Evolutionary conservation across 2,113 vertebrate species (phyloP).

Genomic region (Lanius ludovicianus): DNA sequence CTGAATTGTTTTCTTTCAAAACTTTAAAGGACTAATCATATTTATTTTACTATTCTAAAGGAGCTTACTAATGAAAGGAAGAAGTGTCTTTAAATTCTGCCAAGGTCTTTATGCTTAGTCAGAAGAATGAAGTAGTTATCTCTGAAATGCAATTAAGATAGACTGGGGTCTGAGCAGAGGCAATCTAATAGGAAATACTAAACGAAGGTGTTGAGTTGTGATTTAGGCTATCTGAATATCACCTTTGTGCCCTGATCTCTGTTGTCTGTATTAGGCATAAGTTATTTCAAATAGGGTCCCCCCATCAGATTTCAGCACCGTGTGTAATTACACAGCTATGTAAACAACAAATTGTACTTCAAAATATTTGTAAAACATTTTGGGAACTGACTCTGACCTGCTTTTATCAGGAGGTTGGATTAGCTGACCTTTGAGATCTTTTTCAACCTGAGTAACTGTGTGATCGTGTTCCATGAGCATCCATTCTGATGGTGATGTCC

Average conservation of each 20-base stretch:
- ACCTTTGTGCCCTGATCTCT: background rate
- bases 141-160: background rate
- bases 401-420: background rate
- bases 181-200: background rate
- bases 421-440: background rate
- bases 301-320: background rate
- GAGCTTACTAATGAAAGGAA: background rate
- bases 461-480: background rate
- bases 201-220: background rate
- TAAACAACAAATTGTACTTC: background rate
- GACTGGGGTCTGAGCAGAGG: background rate
- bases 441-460: background rate
- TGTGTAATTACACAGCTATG: background rate
- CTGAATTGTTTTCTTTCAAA: background rate
- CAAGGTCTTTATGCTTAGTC: background rate
- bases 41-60: background rate
- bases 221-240: background rate
- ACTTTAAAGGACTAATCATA: background rate
- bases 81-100: background rate
- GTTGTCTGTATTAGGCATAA: background rate
- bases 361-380: background rate
- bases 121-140: background rate
- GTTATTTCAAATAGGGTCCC: background rate
- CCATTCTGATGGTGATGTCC: background rate
- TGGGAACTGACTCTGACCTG: background rate